Percentiles rank a stretch among this genome's conserved stretches.
phyloP scores from a whole-genome alignment of 35 echinoderm and acorn worm genomes.

The Patiria miniata region DNA sequence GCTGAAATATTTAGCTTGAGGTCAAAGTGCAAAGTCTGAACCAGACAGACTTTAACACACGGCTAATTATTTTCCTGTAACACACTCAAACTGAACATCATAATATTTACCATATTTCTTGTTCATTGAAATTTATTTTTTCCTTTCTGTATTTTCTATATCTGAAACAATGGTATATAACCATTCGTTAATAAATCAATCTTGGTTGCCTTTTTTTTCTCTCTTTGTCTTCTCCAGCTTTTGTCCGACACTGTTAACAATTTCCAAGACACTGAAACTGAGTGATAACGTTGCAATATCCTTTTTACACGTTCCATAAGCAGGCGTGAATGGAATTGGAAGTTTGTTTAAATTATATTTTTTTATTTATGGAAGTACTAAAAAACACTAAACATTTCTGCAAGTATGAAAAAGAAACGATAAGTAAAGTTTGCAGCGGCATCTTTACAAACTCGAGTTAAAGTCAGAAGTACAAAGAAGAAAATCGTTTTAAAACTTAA shows the following conservation, averaged over 20 bases:
- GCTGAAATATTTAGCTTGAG: too few relatives aligned
- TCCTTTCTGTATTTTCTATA: not conserved
- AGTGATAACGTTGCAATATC: conserved; percentile 85
- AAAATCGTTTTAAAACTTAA: not conserved
- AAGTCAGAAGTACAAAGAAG: not conserved
- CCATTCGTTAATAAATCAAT: not conserved
- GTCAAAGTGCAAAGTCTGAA: too few relatives aligned
- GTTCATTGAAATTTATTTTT: not conserved
- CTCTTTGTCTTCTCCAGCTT: conserved; percentile 54
- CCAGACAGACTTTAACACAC: too few relatives aligned
- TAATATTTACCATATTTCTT: not conserved
- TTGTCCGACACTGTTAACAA: conserved; percentile 66
- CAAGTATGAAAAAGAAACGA: too few relatives aligned
- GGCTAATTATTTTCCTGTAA: not conserved
- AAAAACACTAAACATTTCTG: too few relatives aligned
- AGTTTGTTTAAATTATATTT: not conserved
- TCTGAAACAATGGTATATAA: not conserved
- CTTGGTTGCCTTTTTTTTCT: not conserved
- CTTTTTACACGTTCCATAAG: conserved; percentile 19
- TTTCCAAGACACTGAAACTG: conserved; percentile 62
- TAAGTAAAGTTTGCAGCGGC: too few relatives aligned
- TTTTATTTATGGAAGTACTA: too few relatives aligned
- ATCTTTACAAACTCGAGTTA: not conserved
- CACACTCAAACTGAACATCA: not conserved
- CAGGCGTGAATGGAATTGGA: not conserved